Percentiles rank a stretch among this genome's conserved stretches.
Evolutionary conservation across 2,797 vertebrate species (phyloP).

Genomic region (Cossypha caffra): DNA sequence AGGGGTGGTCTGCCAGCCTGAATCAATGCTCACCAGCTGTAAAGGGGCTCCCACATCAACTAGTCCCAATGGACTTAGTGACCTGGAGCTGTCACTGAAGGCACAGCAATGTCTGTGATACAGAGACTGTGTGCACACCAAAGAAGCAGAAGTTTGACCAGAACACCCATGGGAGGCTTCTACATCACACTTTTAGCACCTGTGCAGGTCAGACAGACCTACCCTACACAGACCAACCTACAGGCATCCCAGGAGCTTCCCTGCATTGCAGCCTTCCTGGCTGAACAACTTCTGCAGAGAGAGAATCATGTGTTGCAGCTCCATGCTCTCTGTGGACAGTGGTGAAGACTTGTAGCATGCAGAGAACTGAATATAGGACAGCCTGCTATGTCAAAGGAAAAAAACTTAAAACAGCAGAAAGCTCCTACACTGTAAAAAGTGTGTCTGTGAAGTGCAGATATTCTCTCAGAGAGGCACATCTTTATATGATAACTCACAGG

Average conservation of each 20-base stretch:
- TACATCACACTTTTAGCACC: rapidly evolving
- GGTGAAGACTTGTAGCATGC: not conserved
- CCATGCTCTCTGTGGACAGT: rapidly evolving
- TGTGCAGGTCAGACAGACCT: not conserved
- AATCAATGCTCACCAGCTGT: not conserved
- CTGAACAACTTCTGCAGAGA: not conserved
- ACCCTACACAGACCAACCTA: not conserved
- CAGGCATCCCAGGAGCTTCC: not conserved
- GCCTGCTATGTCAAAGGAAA: not conserved
- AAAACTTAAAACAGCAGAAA: not conserved
- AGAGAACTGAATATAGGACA: not conserved
- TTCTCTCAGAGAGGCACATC: not conserved
- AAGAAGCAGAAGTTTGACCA: not conserved
- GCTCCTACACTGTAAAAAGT: not conserved
- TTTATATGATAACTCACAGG: not conserved
- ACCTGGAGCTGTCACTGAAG: not conserved
- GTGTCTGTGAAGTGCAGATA: not conserved
- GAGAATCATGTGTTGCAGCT: rapidly evolving
- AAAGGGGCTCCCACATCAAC: not conserved
- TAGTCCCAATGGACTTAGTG: not conserved
- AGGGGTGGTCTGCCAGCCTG: not conserved
- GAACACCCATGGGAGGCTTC: not conserved
- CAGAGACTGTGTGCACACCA: not conserved
- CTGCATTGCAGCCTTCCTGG: not conserved
- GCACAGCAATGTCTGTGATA: rapidly evolving